Conservation (phyloP, 1,140 invertebrate species). For the Zaprionus gabonicus region DNA sequence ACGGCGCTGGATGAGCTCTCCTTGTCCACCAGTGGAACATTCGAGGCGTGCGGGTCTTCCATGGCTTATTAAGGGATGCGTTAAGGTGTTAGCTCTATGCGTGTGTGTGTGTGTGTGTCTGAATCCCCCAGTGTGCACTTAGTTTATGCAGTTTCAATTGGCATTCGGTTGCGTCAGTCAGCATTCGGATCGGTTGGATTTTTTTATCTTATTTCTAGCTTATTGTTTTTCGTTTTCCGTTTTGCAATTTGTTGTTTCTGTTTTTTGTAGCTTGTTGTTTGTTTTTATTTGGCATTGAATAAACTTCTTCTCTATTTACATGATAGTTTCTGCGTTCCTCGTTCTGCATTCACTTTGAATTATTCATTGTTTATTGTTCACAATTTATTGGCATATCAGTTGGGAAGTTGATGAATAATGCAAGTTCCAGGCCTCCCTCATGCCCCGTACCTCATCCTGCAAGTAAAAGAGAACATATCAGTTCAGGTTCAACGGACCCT, state of each 20-base stretch:
- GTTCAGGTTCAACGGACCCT: slow-evolving; percentile 2
- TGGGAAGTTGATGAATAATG: slow-evolving; percentile 33
- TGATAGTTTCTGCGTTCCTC: slow-evolving; percentile 8
- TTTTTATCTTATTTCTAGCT: slow-evolving; percentile 9
- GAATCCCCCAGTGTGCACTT: slow-evolving; percentile 16
- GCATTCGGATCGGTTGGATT: slow-evolving; percentile 26
- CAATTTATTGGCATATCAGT: slow-evolving; percentile 41
- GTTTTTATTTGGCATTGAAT: slow-evolving; percentile 22
- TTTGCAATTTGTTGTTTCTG: background rate
- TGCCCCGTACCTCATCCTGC: slow-evolving; percentile 7
- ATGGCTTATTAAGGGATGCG: slow-evolving; percentile 25
- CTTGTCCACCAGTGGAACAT: slow-evolving; percentile 64
- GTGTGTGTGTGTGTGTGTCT: background rate
- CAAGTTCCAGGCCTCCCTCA: background rate
- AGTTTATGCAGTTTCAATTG: slow-evolving; percentile 32
- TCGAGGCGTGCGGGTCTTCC: slow-evolving; percentile 59
- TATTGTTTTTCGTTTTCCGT: slow-evolving; percentile 11
- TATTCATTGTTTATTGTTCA: slow-evolving; percentile 44
- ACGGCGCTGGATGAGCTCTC: slow-evolving; percentile 42
- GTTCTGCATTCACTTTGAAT: slow-evolving; percentile 11
- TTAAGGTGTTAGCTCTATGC: background rate
- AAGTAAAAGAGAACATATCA: slow-evolving; percentile 11
- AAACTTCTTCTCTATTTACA: slow-evolving; percentile 28
- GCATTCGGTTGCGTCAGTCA: slow-evolving; percentile 55
- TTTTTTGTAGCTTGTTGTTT: slow-evolving; percentile 17